Evolutionary conservation across 2,888 invertebrate genomes (phyloP), one percentile per base, ranked within the genome.

Genomic region (Melipona beecheii): DNA sequence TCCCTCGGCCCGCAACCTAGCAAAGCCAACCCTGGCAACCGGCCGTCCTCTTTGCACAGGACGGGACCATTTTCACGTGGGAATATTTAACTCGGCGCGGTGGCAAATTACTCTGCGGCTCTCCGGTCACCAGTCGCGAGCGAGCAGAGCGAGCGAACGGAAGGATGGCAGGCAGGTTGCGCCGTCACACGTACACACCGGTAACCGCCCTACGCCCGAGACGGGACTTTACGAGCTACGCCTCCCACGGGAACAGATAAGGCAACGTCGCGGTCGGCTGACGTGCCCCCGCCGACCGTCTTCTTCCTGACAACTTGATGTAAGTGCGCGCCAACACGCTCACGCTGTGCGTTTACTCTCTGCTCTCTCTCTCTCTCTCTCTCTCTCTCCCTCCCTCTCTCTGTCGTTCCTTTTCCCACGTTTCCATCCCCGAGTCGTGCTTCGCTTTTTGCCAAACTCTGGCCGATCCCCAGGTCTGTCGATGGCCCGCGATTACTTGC

Each of bases 1-100:
- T 43, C 13, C 54, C 31, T 19, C n/a, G 24, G 43, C 11, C 43
- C 11, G 9, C 43, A 43, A 43, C 43, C 43, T 43, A 24, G 9
- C 6, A 11, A 21, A 64, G 36, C 36, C 64, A 43, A 43, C 43
- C 43, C 11, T 43, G 54, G 21, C 58, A 49, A 17, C 43, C 71
- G 74, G 27, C 71, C 36, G 49, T 69, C 72, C 82, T 75, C 77
- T 58, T 31, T 60, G 27, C 73, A 36, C 69, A 60, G 75, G 54
- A 66, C 79, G 83, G 86, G 2, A 88, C 89, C 90, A 86, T 92
- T 92, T 91, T 90, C 92, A 89, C 92, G 86, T 89, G 92, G 92
- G 92, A 92, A 92, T 92, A 92, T 92, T 93, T 92, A 93, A 91
- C 91, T 86, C 83, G 76, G 75, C 78, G 75, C 77, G 84, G 72